Percentiles rank a stretch among this genome's conserved stretches.
These are phyloP conservation scores for Phataginus tricuspis DNA, from an alignment of 2,797 vertebrate genomes.

Conservation along the genomic window DNA sequence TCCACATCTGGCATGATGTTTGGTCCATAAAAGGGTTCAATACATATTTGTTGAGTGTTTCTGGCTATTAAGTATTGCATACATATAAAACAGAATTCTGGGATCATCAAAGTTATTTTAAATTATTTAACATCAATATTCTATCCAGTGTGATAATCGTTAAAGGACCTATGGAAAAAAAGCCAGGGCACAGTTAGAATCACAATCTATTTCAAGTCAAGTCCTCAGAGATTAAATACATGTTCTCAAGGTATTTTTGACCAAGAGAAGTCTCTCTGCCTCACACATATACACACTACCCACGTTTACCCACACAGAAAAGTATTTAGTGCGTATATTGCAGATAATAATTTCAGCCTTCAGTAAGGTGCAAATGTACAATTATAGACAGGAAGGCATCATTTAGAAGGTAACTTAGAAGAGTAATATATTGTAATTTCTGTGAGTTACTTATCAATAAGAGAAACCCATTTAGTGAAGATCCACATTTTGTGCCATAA, in stretches of 20 bases:
- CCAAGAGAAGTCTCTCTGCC: background rate
- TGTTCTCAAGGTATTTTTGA: background rate
- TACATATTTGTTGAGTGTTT: background rate
- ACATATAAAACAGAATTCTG: background rate
- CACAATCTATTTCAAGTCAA: slow-evolving; percentile 15
- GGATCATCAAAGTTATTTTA: background rate
- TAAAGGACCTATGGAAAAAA: background rate
- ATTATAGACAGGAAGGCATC: background rate
- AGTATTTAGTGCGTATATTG: background rate
- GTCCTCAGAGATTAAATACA: background rate
- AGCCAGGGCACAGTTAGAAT: background rate
- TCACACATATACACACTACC: background rate
- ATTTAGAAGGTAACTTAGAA: background rate
- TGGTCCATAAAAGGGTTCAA: background rate
- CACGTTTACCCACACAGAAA: background rate
- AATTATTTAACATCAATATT: background rate
- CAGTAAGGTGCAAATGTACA: background rate
- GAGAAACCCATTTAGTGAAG: background rate
- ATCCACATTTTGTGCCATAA: background rate
- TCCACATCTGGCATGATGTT: background rate
- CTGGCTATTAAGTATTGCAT: background rate
- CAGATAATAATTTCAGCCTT: slow-evolving; percentile 14
- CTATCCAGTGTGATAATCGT: background rate
- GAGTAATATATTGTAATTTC: background rate
- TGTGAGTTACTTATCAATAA: background rate